These are phyloP conservation scores for Tetranychus cinnabarinus DNA, from an alignment of 1,140 invertebrate genomes.

Conservation along the genomic window DNA sequence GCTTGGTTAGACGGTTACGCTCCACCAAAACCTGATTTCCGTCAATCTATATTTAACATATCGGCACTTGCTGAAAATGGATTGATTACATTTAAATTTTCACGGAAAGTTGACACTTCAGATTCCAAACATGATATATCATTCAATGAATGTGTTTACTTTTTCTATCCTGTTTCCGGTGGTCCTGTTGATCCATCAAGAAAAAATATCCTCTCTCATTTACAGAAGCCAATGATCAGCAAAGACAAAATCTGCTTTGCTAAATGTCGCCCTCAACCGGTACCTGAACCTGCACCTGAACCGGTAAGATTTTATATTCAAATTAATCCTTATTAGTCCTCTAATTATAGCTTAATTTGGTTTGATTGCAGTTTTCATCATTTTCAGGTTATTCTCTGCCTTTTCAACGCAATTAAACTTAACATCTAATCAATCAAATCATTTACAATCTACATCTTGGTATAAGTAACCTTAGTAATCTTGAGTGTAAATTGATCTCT, in stretches of 20 bases:
- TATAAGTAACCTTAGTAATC: too few species aligned
- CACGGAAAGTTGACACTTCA: conserved; percentile 17
- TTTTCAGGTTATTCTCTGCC: too few species aligned
- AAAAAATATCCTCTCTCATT: conserved; percentile 15
- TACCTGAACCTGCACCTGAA: neutral
- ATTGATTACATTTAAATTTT: conserved; percentile 19
- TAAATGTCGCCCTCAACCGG: neutral
- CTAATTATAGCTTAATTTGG: too few species aligned
- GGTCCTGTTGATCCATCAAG: conserved; percentile 11
- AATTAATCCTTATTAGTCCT: too few species aligned
- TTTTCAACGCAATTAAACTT: too few species aligned
- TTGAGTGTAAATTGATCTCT: too few species aligned
- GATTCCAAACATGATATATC: conserved; percentile 16
- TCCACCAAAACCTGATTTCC: conserved; percentile 3
- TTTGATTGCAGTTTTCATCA: too few species aligned
- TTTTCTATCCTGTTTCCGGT: conserved; percentile 19
- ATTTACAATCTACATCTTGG: too few species aligned
- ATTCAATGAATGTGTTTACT: conserved; percentile 17
- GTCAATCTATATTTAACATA: conserved; percentile 2
- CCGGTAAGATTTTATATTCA: neutral
- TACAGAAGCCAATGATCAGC: conserved; percentile 16
- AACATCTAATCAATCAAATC: too few species aligned
- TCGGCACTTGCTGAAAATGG: conserved; percentile 15
- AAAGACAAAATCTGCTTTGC: conserved; percentile 16
- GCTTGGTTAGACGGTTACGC: conserved; percentile 9